Percentiles rank a stretch among this genome's conserved stretches.
Evolutionary conservation across 2,888 invertebrate genomes (phyloP).

Genomic region (Drosophila dives): DNA sequence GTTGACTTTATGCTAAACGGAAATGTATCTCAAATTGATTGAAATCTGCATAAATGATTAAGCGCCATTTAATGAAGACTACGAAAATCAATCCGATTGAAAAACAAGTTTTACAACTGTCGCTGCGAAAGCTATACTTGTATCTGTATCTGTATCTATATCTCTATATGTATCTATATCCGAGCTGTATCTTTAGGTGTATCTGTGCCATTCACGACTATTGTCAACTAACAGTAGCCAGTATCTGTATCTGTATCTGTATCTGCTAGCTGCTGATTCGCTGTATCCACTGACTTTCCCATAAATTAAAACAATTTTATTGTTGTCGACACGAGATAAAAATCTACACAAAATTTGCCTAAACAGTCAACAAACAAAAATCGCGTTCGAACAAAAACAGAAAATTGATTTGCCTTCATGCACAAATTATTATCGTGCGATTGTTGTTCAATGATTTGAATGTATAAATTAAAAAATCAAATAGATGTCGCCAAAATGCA

Average conservation of each 20-base stretch:
- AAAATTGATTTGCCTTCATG: slow-evolving; percentile 71
- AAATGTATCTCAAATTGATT: slow-evolving; percentile 69
- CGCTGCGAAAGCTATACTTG: slow-evolving; percentile 17
- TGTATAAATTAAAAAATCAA: slow-evolving; percentile 73
- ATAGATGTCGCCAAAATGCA: slow-evolving; percentile 64
- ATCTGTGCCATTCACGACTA: slow-evolving; percentile 33
- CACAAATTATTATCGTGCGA: slow-evolving; percentile 68
- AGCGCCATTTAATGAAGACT: slow-evolving; percentile 75
- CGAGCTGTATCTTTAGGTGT: slow-evolving; percentile 31
- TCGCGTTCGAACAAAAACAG: slow-evolving; percentile 52
- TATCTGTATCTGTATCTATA: slow-evolving; percentile 15
- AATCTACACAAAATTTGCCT: slow-evolving; percentile 74
- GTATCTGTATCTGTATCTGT: slow-evolving; percentile 22
- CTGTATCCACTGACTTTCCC: slow-evolving; percentile 53
- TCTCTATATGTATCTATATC: slow-evolving; percentile 27
- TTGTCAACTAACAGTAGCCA: slow-evolving; percentile 44
- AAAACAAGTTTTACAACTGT: slow-evolving; percentile 60
- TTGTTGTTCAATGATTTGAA: slow-evolving; percentile 42
- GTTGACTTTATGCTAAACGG: slow-evolving; percentile 60
- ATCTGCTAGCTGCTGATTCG: slow-evolving; percentile 16
- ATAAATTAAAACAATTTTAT: slow-evolving; percentile 81
- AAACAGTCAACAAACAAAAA: slow-evolving; percentile 69
- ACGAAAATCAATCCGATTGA: slow-evolving; percentile 61
- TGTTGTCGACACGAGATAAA: slow-evolving; percentile 79
- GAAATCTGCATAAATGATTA: slow-evolving; percentile 79